Evolutionary conservation across 2,797 vertebrate genomes (phyloP).

Genomic region (Sciurus vulgaris): DNA sequence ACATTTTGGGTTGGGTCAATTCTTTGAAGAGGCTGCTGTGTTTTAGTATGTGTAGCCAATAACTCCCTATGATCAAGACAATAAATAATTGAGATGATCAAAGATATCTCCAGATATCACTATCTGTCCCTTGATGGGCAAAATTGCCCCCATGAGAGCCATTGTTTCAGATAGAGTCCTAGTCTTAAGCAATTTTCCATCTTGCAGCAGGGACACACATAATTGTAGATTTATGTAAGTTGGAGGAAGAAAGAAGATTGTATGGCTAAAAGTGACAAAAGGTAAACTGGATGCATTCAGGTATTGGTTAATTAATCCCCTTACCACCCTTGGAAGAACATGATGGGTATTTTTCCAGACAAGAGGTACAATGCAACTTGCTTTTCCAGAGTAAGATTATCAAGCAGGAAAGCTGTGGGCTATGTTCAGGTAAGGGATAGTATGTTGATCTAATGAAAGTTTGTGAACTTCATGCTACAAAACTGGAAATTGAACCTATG

Average conservation of each 20-base stretch:
- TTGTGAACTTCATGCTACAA: background rate
- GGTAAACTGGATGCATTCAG: background rate
- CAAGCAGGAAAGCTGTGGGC: background rate
- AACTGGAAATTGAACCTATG: background rate
- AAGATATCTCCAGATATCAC: slow-evolving; percentile 7
- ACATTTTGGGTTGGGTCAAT: background rate
- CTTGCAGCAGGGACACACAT: background rate
- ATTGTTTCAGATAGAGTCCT: background rate
- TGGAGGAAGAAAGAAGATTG: slow-evolving; percentile 12
- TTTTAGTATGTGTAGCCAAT: background rate
- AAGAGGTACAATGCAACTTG: background rate
- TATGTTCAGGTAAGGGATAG: background rate
- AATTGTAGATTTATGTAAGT: background rate
- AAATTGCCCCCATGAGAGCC: background rate
- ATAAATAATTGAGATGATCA: background rate
- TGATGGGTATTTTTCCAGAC: background rate
- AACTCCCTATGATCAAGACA: background rate
- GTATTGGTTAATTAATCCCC: background rate
- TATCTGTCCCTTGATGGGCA: background rate
- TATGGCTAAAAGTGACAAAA: background rate
- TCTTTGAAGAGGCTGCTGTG: background rate
- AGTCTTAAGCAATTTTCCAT: slow-evolving; percentile 30
- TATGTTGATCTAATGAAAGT: background rate
- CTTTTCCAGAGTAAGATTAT: background rate
- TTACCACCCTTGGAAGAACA: background rate